Conservation (phyloP, 1,140 invertebrate species). For the Protaetia brevitarsis region DNA sequence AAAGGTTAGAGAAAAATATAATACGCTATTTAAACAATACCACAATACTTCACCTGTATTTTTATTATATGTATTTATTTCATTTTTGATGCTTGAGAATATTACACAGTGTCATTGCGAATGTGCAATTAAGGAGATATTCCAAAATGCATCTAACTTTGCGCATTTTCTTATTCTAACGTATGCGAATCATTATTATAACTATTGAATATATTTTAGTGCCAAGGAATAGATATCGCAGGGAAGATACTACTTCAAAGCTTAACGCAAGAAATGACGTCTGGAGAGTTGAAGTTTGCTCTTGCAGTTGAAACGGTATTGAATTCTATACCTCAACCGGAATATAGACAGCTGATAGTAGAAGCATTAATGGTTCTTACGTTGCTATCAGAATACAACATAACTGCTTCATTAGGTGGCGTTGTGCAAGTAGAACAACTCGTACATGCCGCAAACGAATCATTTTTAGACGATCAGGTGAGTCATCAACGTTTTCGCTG, state of each 20-base stretch:
- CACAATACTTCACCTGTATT: too few relatives aligned
- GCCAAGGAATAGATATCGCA: conserved; percentile 87
- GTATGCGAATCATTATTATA: conserved; percentile 29
- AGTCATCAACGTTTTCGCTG: too few relatives aligned
- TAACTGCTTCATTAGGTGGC: conserved; percentile 70
- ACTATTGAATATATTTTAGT: conserved; percentile 58
- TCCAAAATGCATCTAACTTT: too few relatives aligned
- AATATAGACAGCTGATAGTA: conserved; percentile 96
- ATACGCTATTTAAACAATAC: background rate
- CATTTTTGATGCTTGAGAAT: background rate
- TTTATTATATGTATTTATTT: conserved; percentile 9
- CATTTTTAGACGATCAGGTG: conserved; percentile 97
- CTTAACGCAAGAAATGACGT: conserved; percentile 97
- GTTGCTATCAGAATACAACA: conserved; percentile 83
- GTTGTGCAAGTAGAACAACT: conserved; percentile 90
- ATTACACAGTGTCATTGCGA: too few relatives aligned
- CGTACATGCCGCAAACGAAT: conserved; percentile 89
- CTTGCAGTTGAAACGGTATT: conserved; percentile 96
- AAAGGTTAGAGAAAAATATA: conserved; percentile 56
- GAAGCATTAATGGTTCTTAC: conserved; percentile 97
- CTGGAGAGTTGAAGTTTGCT: conserved; percentile 97
- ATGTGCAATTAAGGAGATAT: too few relatives aligned
- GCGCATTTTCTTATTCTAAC: too few relatives aligned
- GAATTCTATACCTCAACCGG: conserved; percentile 95
- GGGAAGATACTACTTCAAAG: conserved; percentile 84